Percentiles rank a stretch among this genome's conserved stretches.
These are phyloP conservation scores for Drosophila kambysellisi DNA, from an alignment of 2,888 invertebrate species.

Conservation along the genomic window DNA sequence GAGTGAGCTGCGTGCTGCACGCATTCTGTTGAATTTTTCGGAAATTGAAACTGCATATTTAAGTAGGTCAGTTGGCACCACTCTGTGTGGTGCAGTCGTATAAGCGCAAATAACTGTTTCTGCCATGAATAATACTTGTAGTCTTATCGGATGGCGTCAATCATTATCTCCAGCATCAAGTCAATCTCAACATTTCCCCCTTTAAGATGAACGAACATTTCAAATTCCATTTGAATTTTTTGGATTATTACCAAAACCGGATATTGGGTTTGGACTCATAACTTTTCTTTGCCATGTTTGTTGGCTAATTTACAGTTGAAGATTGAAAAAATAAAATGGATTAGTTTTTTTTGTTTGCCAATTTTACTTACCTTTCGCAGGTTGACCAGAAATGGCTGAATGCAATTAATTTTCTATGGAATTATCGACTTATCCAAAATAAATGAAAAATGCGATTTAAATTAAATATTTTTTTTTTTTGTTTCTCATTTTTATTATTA, in stretches of 20 bases:
- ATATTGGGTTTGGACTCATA: slow-evolving; percentile 30
- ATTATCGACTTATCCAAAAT: not conserved
- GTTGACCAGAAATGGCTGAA: not conserved
- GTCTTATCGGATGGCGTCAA: not conserved
- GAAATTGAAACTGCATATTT: slow-evolving; percentile 83
- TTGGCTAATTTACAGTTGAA: not conserved
- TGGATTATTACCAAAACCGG: slow-evolving; percentile 38
- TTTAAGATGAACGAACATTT: slow-evolving; percentile 17
- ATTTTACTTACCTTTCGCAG: slow-evolving; percentile 1
- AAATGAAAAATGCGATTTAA: slow-evolving; percentile 28
- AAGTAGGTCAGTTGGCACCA: slow-evolving; percentile 56
- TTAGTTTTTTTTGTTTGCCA: not conserved
- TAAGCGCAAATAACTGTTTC: slow-evolving; percentile 20
- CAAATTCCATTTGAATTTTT: slow-evolving; percentile 30
- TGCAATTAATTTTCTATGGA: not conserved
- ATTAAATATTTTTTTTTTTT: slow-evolving; percentile 15
- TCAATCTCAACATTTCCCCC: not conserved
- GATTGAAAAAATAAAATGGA: not conserved
- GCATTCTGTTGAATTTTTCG: slow-evolving; percentile 67
- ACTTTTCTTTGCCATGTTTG: not conserved
- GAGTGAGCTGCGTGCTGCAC: slow-evolving; percentile 61
- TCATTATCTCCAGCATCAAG: not conserved
- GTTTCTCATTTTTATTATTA: slow-evolving; percentile 35
- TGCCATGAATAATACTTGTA: slow-evolving; percentile 1
- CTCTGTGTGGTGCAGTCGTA: slow-evolving; percentile 1